phyloP scores from a whole-genome alignment of 2,888 invertebrate species.

The Pterobdella sp. region DNA sequence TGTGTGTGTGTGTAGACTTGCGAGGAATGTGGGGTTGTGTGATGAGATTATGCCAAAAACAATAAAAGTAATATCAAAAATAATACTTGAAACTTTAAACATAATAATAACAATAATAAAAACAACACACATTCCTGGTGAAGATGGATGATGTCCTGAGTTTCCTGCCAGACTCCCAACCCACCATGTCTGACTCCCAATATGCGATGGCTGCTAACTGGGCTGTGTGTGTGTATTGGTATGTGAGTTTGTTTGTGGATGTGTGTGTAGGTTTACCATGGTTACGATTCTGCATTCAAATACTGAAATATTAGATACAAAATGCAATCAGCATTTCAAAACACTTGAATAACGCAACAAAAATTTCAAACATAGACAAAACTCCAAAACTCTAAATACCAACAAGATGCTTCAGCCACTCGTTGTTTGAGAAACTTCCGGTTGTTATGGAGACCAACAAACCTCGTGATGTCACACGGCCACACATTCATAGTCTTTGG shows the following conservation, averaged over 20 bases:
- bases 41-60: not conserved
- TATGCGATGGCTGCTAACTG: conserved; percentile 26
- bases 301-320: too few relatives aligned
- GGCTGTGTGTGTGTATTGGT: conserved; percentile 26
- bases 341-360: too few relatives aligned
- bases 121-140: conserved; percentile 59
- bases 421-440: conserved; percentile 81
- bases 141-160: conserved; percentile 88
- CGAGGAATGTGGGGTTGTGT: not conserved
- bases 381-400: conserved; percentile 40
- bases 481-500: conserved; percentile 72
- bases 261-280: too few relatives aligned
- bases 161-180: conserved; percentile 31
- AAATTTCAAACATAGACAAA: not conserved
- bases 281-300: too few relatives aligned
- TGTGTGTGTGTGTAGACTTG: not conserved
- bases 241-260: too few relatives aligned
- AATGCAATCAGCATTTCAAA: too few relatives aligned
- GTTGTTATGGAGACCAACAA: conserved; percentile 79
- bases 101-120: not conserved
- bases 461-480: conserved; percentile 78
- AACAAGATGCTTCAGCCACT: conserved; percentile 82
- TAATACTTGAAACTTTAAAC: not conserved
- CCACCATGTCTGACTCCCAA: conserved; percentile 34
- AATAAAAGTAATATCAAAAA: not conserved